Evolutionary conservation across 2,797 vertebrate species (phyloP).

Genomic region (Anabas testudineus): DNA sequence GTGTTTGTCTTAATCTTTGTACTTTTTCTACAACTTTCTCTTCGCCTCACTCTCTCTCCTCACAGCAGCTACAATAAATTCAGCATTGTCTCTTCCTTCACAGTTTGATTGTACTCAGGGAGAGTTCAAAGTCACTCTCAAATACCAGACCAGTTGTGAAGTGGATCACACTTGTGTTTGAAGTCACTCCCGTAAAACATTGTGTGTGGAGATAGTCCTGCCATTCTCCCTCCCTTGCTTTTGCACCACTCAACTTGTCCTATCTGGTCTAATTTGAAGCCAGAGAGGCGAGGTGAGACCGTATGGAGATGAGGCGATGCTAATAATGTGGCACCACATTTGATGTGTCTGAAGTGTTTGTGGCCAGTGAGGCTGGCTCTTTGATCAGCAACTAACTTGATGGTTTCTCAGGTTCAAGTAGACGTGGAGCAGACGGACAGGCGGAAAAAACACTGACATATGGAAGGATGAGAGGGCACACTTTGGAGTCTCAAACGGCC

Average conservation of each 20-base stretch:
- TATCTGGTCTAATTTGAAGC: conserved; percentile 77
- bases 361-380: conserved; percentile 63
- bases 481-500: conserved; percentile 63
- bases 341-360: conserved; percentile 83
- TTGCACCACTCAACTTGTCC: conserved; percentile 51
- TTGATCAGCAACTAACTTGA: conserved; percentile 80
- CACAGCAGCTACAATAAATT: conserved; percentile 38
- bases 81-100: conserved; percentile 35
- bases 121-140: conserved; percentile 76
- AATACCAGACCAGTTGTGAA: conserved; percentile 58
- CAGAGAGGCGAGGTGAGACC: conserved; percentile 58
- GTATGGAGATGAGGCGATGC: conserved; percentile 81
- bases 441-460: conserved; percentile 46
- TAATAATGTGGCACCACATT: conserved; percentile 77
- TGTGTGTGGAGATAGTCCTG: conserved; percentile 46
- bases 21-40: conserved; percentile 49
- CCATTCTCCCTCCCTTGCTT: conserved; percentile 39
- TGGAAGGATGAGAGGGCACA: conserved; percentile 54
- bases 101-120: conserved; percentile 54
- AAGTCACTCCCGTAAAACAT: conserved; percentile 68
- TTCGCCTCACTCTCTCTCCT: conserved; percentile 4
- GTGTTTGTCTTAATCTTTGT: conserved; percentile 52
- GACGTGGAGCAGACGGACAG: conserved; percentile 59
- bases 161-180: conserved; percentile 69
- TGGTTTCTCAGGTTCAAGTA: conserved; percentile 78